A percentile compares a stretch with the other conserved stretches of the same genome.
These are phyloP conservation scores for Spea bombifrons DNA, from an alignment of 2,113 vertebrate genomes.

Conservation along the genomic window DNA sequence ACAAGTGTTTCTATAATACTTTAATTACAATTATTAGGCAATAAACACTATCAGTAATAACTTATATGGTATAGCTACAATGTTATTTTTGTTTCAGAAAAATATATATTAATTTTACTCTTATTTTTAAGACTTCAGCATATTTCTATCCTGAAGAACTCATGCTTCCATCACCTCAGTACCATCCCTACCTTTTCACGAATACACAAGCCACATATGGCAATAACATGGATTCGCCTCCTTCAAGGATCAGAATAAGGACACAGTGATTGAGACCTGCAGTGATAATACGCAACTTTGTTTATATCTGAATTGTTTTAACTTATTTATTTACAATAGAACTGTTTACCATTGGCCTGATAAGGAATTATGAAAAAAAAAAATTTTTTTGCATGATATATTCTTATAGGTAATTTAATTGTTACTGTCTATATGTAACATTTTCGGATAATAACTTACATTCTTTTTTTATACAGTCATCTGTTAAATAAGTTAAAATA, in stretches of 20 bases:
- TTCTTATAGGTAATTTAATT: too few species aligned
- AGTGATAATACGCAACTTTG: neutral
- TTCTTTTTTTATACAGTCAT: too few species aligned
- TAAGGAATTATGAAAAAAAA: neutral
- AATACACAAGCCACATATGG: slow-evolving; percentile 24
- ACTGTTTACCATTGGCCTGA: neutral
- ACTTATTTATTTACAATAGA: neutral
- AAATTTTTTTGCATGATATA: neutral
- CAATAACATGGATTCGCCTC: slow-evolving; percentile 37
- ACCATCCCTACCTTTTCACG: neutral
- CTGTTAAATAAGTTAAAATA: too few species aligned
- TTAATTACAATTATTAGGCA: too few species aligned
- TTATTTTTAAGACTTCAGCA: slow-evolving; percentile 20
- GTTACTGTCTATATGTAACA: too few species aligned
- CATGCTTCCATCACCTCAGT: slow-evolving; percentile 16
- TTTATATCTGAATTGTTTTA: neutral
- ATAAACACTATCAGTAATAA: too few species aligned
- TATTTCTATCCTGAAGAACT: slow-evolving; percentile 23
- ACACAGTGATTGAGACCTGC: slow-evolving; percentile 2
- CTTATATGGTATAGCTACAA: too few species aligned
- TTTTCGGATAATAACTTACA: too few species aligned
- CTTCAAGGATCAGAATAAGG: slow-evolving; percentile 17
- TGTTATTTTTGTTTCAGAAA: neutral
- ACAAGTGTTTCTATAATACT: too few species aligned
- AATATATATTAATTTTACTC: neutral